Conservation (phyloP, 2,113 vertebrate species). For the Micromys minutus region DNA sequence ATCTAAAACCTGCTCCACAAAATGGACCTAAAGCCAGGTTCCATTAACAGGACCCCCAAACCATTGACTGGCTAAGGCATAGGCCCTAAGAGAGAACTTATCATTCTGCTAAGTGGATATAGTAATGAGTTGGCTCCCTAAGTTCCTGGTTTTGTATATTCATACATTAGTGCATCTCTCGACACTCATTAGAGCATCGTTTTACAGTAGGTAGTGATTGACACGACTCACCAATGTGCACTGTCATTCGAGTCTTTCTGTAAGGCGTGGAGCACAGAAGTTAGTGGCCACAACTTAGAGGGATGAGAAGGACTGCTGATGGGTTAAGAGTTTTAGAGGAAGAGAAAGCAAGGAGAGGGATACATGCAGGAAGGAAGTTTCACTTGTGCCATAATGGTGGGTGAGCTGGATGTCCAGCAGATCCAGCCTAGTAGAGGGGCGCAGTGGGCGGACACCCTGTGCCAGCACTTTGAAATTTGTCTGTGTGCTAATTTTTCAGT, state of each 20-base stretch:
- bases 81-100: not conserved
- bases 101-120: not conserved
- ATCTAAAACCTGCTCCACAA: not conserved
- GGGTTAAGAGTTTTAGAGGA: conserved; percentile 16
- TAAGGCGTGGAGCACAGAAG: not conserved
- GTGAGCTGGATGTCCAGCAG: not conserved
- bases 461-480: not conserved
- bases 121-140: not conserved
- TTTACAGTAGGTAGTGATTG: not conserved
- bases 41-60: not conserved
- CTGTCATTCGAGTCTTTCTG: not conserved
- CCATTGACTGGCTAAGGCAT: not conserved
- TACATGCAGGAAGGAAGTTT: not conserved
- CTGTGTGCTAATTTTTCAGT: not conserved
- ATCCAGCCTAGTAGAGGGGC: not conserved
- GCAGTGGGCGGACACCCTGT: not conserved
- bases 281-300: not conserved
- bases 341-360: not conserved
- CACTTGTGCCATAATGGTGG: not conserved
- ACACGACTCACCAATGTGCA: not conserved
- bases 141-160: not conserved
- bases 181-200: not conserved
- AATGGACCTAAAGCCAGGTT: not conserved
- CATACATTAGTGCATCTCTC: not conserved
- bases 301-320: not conserved